A percentile compares a stretch with the other conserved stretches of the same genome.
phyloP scores from a whole-genome alignment of 2,888 invertebrate genomes.

The Piscicola geometra region DNA sequence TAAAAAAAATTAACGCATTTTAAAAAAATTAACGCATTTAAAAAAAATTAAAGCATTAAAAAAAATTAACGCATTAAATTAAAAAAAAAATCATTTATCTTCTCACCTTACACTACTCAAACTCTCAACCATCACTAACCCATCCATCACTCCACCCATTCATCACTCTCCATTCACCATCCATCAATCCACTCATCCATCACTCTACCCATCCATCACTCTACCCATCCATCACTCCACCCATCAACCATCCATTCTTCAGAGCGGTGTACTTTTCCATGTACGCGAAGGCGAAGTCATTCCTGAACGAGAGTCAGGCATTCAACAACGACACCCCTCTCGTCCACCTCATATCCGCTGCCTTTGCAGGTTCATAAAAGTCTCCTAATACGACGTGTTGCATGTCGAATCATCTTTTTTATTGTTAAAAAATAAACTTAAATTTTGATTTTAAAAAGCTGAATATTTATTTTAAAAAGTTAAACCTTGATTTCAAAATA shows the following conservation, averaged over 20 bases:
- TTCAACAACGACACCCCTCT: slow-evolving; percentile 21
- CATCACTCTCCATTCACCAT: background rate
- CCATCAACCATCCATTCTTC: background rate
- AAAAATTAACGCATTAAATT: too few species aligned
- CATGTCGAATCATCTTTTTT: too few species aligned
- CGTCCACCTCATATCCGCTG: slow-evolving; percentile 2
- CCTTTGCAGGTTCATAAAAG: slow-evolving; percentile 16
- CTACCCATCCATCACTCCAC: background rate
- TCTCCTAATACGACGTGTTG: too few species aligned
- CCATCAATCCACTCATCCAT: background rate
- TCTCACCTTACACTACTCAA: too few species aligned
- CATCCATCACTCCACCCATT: background rate
- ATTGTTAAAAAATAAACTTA: too few species aligned
- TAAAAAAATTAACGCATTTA: too few species aligned
- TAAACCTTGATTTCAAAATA: too few species aligned
- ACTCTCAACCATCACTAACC: too few species aligned
- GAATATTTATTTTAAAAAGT: background rate
- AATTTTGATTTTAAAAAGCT: background rate
- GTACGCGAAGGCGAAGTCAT: slow-evolving; percentile 10
- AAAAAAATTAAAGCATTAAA: too few species aligned
- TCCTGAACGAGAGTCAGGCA: background rate
- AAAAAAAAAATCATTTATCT: too few species aligned
- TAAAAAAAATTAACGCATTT: too few species aligned
- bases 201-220: background rate
- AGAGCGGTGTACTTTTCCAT: slow-evolving; percentile 11